These are phyloP conservation scores for Ophonus ardosiacus DNA, from an alignment of 2,888 invertebrate genomes.

Conservation along the genomic window DNA sequence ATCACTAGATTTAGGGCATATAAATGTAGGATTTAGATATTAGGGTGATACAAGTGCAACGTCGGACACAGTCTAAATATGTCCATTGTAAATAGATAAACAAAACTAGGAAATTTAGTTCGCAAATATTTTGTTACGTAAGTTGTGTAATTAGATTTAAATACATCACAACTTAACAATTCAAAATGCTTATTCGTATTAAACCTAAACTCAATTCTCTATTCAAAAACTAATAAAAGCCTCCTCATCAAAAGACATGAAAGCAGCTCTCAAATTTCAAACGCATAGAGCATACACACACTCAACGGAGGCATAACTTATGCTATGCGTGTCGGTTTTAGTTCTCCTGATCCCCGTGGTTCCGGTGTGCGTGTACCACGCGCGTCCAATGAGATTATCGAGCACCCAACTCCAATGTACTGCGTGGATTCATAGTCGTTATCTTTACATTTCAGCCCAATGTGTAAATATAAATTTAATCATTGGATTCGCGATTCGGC, in stretches of 20 bases:
- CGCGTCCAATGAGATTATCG: constrained; percentile 21
- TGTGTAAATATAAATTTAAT: constrained; percentile 38
- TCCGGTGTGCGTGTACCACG: constrained; percentile 43
- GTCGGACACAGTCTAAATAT: too few species aligned
- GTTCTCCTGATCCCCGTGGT: constrained; percentile 26
- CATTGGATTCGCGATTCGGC: constrained; percentile 35
- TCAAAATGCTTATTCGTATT: too few species aligned
- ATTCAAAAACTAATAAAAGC: neutral
- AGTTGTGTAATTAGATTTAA: too few species aligned
- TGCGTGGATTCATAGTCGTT: constrained; percentile 25
- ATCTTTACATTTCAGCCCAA: constrained; percentile 35
- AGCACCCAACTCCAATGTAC: constrained; percentile 20
- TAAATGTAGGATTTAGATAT: too few species aligned
- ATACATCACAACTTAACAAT: too few species aligned
- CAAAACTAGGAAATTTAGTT: too few species aligned
- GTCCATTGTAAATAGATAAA: too few species aligned
- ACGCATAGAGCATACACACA: neutral
- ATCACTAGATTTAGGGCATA: too few species aligned
- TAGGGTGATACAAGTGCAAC: too few species aligned
- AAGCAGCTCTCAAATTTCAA: constrained; percentile 24
- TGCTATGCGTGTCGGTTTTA: constrained; percentile 30
- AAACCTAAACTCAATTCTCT: too few species aligned
- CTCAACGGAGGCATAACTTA: constrained; percentile 10
- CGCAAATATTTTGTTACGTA: too few species aligned
- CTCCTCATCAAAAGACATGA: constrained; percentile 11